Percentiles rank a stretch among this genome's conserved stretches.
Evolutionary conservation across 2,113 vertebrate species (phyloP).

Genomic region (Mustelus asterias): DNA sequence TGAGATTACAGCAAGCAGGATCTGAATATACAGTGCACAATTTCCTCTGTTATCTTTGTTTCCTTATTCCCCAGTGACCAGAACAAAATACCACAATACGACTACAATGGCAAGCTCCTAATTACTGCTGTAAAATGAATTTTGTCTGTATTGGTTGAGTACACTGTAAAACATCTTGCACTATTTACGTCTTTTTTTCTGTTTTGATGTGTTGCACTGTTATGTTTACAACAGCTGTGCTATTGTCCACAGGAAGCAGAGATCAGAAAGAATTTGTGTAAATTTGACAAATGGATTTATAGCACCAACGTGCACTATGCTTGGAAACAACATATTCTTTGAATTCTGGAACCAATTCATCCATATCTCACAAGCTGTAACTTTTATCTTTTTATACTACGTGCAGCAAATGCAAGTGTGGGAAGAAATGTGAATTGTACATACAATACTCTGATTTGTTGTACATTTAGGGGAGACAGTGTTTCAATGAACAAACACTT

Average conservation of each 20-base stretch:
- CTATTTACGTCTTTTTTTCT: neutral
- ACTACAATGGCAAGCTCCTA: neutral
- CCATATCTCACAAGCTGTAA: neutral
- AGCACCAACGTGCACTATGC: neutral
- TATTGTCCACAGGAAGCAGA: neutral
- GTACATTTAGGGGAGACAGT: neutral
- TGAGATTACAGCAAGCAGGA: neutral
- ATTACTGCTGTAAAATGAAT: slow-evolving; percentile 12
- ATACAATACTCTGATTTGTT: neutral
- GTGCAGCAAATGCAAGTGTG: neutral
- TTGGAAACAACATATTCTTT: neutral
- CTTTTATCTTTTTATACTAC: neutral
- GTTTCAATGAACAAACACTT: neutral
- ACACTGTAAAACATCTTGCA: neutral
- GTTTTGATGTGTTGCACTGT: slow-evolving; percentile 21
- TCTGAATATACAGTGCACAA: neutral
- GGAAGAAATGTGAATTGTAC: neutral
- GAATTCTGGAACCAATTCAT: neutral
- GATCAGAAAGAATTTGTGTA: slow-evolving; percentile 18
- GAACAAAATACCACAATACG: neutral
- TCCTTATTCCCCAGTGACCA: slow-evolving; percentile 15
- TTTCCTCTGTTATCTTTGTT: slow-evolving; percentile 18
- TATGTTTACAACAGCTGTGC: neutral
- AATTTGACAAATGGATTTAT: slow-evolving; percentile 25
- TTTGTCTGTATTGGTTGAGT: neutral